Base-by-base conservation (phyloP, 2,113 vertebrate species). In the Poecilia latipinna region DNA sequence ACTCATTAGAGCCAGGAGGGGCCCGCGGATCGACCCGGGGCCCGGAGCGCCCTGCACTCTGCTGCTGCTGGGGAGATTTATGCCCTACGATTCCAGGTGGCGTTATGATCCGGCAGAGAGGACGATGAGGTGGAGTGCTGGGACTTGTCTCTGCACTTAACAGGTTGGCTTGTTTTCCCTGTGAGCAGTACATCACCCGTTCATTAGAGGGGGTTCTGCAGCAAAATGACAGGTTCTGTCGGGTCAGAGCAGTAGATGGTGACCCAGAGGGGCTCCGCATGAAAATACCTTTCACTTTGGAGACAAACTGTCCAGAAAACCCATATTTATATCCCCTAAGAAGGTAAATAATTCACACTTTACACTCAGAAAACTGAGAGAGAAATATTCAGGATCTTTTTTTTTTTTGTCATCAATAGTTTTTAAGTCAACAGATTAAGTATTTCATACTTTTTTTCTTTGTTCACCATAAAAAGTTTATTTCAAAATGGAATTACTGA, bases 61-160 rank as follows among this genome's bases (percentile, higher is more conserved):
- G 82, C 89, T 89, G 89, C 83, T 82, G 82, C 89, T 88, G 90
- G 81, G 10, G 28, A 89, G 84, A 92, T 92, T 92, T 93, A 90
- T 75, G 82, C 65, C 65, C 78, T 89, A 74, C 72, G 63, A 63
- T 77, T 91, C 91, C 94, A 94, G 94, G 93, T 94, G 93, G 82
- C 77, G 78, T 68, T 83, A 69, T 82, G 84, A 88, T 73, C 51
- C 51, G 10, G n/a, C 51, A 67, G 73, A 82, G 70, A 77, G 37
- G 77, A 61, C 78, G 85, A 83, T 57, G 68, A 79, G 80, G 79
- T 81, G 82, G 74, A 86, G 84, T 82, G 90, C 83, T 85, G 54
- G 51, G 89, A 83, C 90, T 90, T 81, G 88, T 83, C 82, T 77
- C 19, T 51, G 70, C 64, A 72, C 85, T 88, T 82, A 75, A 80